phyloP scores from a whole-genome alignment of 2,113 vertebrate genomes.

The Tetrax tetrax region DNA sequence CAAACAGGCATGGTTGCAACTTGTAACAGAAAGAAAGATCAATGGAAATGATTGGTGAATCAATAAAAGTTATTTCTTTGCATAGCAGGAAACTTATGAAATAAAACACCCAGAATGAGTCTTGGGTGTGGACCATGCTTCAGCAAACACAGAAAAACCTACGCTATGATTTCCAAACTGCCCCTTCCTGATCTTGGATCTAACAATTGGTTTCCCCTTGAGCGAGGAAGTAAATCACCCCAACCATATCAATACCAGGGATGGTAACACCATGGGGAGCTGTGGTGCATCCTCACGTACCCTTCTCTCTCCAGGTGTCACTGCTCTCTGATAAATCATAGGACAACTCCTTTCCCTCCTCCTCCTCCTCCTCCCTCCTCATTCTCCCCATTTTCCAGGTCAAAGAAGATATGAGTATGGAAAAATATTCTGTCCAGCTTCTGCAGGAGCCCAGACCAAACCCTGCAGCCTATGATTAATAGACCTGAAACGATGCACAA shows the following conservation, averaged over 20 bases:
- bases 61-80: background rate
- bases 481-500: background rate
- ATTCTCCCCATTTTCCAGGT: background rate
- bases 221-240: background rate
- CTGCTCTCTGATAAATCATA: background rate
- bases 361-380: background rate
- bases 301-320: background rate
- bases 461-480: background rate
- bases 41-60: background rate
- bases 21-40: background rate
- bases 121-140: background rate
- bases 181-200: background rate
- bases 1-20: background rate
- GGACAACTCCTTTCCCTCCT: background rate
- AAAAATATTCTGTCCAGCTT: background rate
- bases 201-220: background rate
- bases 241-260: background rate
- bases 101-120: background rate
- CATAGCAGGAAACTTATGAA: background rate
- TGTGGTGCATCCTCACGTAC: too few relatives aligned
- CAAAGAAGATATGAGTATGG: background rate
- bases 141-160: background rate
- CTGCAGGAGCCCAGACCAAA: background rate
- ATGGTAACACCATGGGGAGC: background rate
- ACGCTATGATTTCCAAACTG: accelerated